These are phyloP conservation scores for Physocephala rufipes DNA, from an alignment of 2,888 invertebrate species.

Conservation along the genomic window DNA sequence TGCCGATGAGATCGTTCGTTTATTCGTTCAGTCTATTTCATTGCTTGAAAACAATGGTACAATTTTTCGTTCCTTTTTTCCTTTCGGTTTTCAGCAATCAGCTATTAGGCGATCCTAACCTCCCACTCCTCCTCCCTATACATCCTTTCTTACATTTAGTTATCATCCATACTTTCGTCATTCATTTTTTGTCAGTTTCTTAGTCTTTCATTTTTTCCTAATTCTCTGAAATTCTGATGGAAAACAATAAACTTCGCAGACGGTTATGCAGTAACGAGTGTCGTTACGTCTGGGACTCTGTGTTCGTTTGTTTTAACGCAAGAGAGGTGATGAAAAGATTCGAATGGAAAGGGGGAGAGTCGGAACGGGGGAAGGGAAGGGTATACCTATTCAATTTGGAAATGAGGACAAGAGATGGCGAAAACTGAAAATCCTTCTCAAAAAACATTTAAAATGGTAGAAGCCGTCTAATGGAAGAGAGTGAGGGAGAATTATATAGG, in stretches of 20 bases:
- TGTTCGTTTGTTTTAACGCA: conserved; percentile 35
- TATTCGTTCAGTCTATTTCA: not conserved
- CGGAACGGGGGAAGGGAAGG: not conserved
- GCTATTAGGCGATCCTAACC: not conserved
- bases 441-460: conserved; percentile 34
- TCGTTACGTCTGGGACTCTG: conserved; percentile 33
- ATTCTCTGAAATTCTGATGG: conserved; percentile 41
- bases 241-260: conserved; percentile 42
- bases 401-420: conserved; percentile 42
- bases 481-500: not conserved
- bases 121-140: not conserved
- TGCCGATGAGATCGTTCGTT: conserved; percentile 7
- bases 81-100: not conserved
- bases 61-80: not conserved
- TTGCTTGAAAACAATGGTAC: not conserved
- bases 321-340: not conserved
- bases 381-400: conserved; percentile 16
- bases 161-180: conserved; percentile 13
- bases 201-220: conserved; percentile 22
- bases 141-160: not conserved
- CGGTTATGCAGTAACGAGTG: conserved; percentile 22
- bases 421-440: conserved; percentile 41
- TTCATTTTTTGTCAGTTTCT: conserved; percentile 18
- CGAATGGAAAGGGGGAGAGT: not conserved
- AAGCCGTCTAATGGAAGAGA: conserved; percentile 6